Base-by-base conservation (phyloP, 1,140 invertebrate genomes). In the Idris sp. region DNA sequence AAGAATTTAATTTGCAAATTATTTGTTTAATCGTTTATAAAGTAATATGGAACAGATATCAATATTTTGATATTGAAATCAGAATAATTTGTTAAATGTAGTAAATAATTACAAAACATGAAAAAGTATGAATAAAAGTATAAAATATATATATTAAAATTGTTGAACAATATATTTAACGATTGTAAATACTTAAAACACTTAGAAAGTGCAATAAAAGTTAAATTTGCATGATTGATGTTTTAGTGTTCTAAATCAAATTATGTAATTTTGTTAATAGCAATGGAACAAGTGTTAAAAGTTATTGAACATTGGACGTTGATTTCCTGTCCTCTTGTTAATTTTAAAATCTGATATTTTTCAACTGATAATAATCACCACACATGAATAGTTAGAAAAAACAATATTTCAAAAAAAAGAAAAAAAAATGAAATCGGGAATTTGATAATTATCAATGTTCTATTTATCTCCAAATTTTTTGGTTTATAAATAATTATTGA, bases 281-380 rank as follows among this genome's bases (percentile, higher is more conserved):
- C 14, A 13, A 22, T 22, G 11, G 26, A 19, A 54, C 31, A 15
- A 38, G 10, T 31, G 31, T 54, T n/a, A n/a, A 65, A 46, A 38
- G 3, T 46, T 65, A 33, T 38, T 49, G 41, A 49, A 41, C 46
- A 58, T 58, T 58, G 53, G 15, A 44, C 53, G 25, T 40, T 51
- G 53, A 16, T n/a, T 43, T 7, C 5, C 2, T 11, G 13, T 31
- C 7, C 26, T 28, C 25, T 33, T 6, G 31, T 4, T 3, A 2
- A 48, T n/a, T 30, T 48, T 43, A 18, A 53, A 36, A 67, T 48
- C 41, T 22, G 51, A 67, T 56, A 56, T 58, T 56, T 62, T 56
- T 3, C 2, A 5, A 5, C 2, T 9, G 31, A 36, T 53, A 53
- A 44, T 43, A 31, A 40, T 54, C 16, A 2, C 44, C 30, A 44